These are phyloP conservation scores for Bicyclus anynana DNA, from an alignment of 1,140 invertebrate genomes.

Conservation along the genomic window DNA sequence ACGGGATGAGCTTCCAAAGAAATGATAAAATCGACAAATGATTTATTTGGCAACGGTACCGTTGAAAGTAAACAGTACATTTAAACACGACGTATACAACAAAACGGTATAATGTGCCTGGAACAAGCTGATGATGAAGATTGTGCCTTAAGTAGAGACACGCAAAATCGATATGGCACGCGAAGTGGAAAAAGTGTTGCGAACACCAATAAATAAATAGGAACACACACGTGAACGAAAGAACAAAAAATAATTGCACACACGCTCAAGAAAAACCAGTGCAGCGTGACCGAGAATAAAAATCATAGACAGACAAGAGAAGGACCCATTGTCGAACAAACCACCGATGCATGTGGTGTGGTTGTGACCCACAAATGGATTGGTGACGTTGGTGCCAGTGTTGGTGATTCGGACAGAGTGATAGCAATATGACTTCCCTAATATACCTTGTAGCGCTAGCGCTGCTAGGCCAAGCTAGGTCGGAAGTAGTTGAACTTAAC, in stretches of 20 bases:
- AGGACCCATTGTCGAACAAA: conserved; percentile 60
- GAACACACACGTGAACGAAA: conserved; percentile 38
- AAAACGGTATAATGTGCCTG: conserved; percentile 29
- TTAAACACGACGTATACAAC: conserved; percentile 36
- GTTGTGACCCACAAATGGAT: conserved; percentile 68
- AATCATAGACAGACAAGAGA: conserved; percentile 51
- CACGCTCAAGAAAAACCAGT: conserved; percentile 37
- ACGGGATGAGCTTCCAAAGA: too few species aligned
- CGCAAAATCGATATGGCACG: conserved; percentile 36
- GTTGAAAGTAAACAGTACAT: conserved; percentile 61
- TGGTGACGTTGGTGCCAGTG: conserved; percentile 53
- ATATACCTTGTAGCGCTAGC: conserved; percentile 49
- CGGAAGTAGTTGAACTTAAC: conserved; percentile 53
- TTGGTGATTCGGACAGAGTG: conserved; percentile 46
- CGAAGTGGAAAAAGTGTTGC: conserved; percentile 52
- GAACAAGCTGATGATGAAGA: conserved; percentile 26
- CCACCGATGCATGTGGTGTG: conserved; percentile 56
- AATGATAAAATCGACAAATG: background rate
- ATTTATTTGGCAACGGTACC: conserved; percentile 7
- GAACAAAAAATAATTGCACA: conserved; percentile 53
- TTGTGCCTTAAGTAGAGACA: conserved; percentile 41
- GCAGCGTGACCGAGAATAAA: conserved; percentile 71
- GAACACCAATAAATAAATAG: conserved; percentile 40
- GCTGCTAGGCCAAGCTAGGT: conserved; percentile 42
- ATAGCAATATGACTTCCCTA: conserved; percentile 56